Evolutionary conservation across 2,888 invertebrate species (phyloP).

Genomic region (Parnassius mnemosyne): DNA sequence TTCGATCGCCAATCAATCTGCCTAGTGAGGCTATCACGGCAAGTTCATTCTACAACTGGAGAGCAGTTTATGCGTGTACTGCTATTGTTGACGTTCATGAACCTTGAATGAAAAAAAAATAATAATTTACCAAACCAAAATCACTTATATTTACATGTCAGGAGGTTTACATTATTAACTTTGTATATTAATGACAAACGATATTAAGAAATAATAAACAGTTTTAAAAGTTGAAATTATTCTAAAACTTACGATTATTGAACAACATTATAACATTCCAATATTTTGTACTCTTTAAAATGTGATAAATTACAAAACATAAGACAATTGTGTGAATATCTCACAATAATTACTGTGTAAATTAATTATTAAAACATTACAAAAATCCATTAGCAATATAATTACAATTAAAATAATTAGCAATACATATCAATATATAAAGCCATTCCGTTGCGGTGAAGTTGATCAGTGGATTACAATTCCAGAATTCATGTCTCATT

Average conservation of each 20-base stretch:
- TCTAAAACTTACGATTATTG: slow-evolving; percentile 74
- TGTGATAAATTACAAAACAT: slow-evolving; percentile 79
- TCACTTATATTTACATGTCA: slow-evolving; percentile 77
- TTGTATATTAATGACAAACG: slow-evolving; percentile 74
- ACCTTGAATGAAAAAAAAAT: background rate
- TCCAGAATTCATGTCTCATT: background rate
- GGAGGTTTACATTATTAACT: slow-evolving; percentile 59
- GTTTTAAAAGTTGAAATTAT: slow-evolving; percentile 70
- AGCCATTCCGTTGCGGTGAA: slow-evolving; percentile 40
- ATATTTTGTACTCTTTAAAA: slow-evolving; percentile 80
- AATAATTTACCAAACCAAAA: slow-evolving; percentile 70
- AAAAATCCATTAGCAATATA: slow-evolving; percentile 69
- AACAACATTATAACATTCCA: slow-evolving; percentile 80
- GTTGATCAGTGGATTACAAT: background rate
- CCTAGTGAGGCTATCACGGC: too few species aligned
- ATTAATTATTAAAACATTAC: slow-evolving; percentile 77
- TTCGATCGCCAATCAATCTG: too few species aligned
- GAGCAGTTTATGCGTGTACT: too few species aligned
- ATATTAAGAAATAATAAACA: slow-evolving; percentile 65
- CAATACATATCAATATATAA: slow-evolving; percentile 64
- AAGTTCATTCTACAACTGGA: too few species aligned
- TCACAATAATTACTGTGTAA: slow-evolving; percentile 76
- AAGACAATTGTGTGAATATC: slow-evolving; percentile 64
- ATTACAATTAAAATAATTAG: slow-evolving; percentile 70
- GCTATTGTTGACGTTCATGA: too few species aligned